These are phyloP conservation scores for Hypomecis punctinalis DNA, from an alignment of 2,888 invertebrate genomes.

Conservation along the genomic window DNA sequence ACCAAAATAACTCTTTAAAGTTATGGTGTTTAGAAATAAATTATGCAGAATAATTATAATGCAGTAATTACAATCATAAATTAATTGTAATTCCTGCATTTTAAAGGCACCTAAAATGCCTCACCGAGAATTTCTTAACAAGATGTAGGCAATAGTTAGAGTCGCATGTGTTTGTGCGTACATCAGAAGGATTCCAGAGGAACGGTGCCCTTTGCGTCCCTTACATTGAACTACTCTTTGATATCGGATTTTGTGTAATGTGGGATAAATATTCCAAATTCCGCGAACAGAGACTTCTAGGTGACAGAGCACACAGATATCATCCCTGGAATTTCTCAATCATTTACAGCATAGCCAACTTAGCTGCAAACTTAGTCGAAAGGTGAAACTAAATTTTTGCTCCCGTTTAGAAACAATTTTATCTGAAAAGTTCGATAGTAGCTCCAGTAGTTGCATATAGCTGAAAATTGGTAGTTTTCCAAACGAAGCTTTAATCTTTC, in stretches of 20 bases:
- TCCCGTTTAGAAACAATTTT: not conserved
- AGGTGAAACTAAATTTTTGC: not conserved
- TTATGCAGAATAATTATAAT: no score
- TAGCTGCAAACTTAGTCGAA: not conserved
- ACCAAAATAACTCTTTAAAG: no score
- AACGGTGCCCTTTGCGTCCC: constrained; percentile 58
- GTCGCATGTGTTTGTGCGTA: constrained; percentile 49
- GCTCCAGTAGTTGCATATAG: not conserved
- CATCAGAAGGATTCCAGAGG: constrained; percentile 63
- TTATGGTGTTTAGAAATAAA: not conserved
- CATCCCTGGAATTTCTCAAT: constrained; percentile 23
- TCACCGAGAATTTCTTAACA: constrained; percentile 55
- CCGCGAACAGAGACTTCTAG: constrained; percentile 39
- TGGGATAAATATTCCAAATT: constrained; percentile 54
- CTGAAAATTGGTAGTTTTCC: not conserved
- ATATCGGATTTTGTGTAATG: constrained; percentile 55
- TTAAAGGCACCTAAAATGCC: constrained; percentile 21
- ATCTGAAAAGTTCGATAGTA: not conserved
- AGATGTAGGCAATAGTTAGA: constrained; percentile 58
- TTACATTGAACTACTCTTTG: constrained; percentile 60
- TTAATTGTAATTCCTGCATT: not conserved
- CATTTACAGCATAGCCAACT: not conserved
- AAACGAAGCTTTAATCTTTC: constrained; percentile 11
- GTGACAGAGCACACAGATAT: constrained; percentile 28
- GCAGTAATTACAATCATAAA: not conserved